Percentiles rank a stretch among this genome's conserved stretches.
These are phyloP conservation scores for Drosophila prostipennis DNA, from an alignment of 2,888 invertebrate species.

Conservation along the genomic window DNA sequence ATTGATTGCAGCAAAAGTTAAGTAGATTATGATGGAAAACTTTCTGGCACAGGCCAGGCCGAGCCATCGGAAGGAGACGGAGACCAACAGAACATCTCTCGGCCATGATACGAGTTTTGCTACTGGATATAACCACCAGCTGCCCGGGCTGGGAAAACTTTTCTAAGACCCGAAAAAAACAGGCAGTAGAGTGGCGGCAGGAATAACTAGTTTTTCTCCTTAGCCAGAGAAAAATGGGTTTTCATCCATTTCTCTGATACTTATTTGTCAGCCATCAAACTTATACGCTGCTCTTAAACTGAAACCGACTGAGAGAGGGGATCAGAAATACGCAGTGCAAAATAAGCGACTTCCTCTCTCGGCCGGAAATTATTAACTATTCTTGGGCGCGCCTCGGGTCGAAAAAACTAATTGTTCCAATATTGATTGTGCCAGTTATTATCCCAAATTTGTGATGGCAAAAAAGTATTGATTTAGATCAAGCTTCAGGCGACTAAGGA, in stretches of 20 bases:
- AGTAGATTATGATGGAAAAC: slow-evolving; percentile 79
- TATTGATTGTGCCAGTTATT: slow-evolving; percentile 30
- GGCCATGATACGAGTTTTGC: slow-evolving; percentile 45
- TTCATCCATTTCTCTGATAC: slow-evolving; percentile 46
- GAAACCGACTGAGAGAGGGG: slow-evolving; percentile 6
- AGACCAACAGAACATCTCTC: slow-evolving; percentile 8
- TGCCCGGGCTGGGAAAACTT: slow-evolving; percentile 38
- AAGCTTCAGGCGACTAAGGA: neutral
- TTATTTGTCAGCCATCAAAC: slow-evolving; percentile 61
- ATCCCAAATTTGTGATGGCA: slow-evolving; percentile 1
- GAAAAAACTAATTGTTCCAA: slow-evolving; percentile 22
- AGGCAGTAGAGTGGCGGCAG: slow-evolving; percentile 10
- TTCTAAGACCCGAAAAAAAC: slow-evolving; percentile 23
- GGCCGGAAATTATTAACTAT: slow-evolving; percentile 42
- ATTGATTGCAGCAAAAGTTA: slow-evolving; percentile 80
- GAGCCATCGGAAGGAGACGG: slow-evolving; percentile 12
- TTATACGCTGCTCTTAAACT: slow-evolving; percentile 50
- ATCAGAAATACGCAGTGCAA: slow-evolving; percentile 22
- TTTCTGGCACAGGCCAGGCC: slow-evolving; percentile 49
- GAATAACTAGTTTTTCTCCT: slow-evolving; percentile 40
- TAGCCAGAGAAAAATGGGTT: slow-evolving; percentile 29
- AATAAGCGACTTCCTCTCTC: slow-evolving; percentile 60
- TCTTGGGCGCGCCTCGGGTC: slow-evolving; percentile 16
- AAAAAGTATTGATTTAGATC: slow-evolving; percentile 5
- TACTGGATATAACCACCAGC: slow-evolving; percentile 45